These are phyloP conservation scores for Cyaniris semiargus DNA, from an alignment of 2,888 invertebrate species.

Conservation along the genomic window DNA sequence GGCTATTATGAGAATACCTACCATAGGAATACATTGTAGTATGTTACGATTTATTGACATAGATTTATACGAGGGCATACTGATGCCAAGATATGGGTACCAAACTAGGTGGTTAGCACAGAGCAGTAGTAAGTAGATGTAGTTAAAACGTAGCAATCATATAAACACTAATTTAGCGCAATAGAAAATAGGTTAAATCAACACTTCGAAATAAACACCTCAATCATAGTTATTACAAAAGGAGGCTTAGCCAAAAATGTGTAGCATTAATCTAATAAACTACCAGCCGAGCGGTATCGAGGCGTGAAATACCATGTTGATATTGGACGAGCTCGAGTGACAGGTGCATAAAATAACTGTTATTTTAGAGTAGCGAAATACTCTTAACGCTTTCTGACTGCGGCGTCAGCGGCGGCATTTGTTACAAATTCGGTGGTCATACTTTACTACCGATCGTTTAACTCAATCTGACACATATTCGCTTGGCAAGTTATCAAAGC, in stretches of 20 bases:
- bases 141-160: neutral
- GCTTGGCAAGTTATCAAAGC: conserved; percentile 42
- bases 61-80: neutral
- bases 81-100: no score
- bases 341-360: conserved; percentile 56
- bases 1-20: neutral
- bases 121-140: no score
- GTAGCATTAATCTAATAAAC: conserved; percentile 30
- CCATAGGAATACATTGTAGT: neutral
- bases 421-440: conserved; percentile 22
- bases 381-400: conserved; percentile 43
- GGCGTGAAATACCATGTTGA: conserved; percentile 54
- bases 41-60: neutral
- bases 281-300: conserved; percentile 38
- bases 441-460: conserved; percentile 29
- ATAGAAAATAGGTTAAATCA: neutral
- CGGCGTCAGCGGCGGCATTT: conserved; percentile 16
- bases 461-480: conserved; percentile 33
- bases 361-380: conserved; percentile 45
- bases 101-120: no score
- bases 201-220: neutral
- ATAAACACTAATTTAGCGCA: neutral
- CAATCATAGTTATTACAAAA: conserved; percentile 12
- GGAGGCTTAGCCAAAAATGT: conserved; percentile 15
- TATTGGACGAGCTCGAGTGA: conserved; percentile 56